phyloP scores from a whole-genome alignment of 1,140 invertebrate genomes.

The Psilanteris sp. region DNA sequence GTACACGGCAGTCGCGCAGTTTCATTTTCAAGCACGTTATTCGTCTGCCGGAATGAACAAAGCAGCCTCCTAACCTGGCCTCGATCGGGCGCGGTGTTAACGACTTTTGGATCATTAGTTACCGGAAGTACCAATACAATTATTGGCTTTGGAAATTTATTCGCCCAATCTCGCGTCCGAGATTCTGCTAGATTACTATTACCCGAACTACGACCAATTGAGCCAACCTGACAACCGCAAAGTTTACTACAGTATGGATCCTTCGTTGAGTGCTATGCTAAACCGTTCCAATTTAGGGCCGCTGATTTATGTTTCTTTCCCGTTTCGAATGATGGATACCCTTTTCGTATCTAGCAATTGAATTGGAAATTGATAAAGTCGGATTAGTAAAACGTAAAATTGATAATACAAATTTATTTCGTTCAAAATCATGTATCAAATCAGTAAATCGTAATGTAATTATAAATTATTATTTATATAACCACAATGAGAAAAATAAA shows the following conservation, averaged over 20 bases:
- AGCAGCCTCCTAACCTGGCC: slow-evolving; percentile 70
- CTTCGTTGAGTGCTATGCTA: slow-evolving; percentile 37
- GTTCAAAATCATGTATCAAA: too few species aligned
- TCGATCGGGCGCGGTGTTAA: slow-evolving; percentile 72
- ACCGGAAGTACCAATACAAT: slow-evolving; percentile 80
- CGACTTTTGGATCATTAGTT: slow-evolving; percentile 81
- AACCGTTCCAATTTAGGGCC: slow-evolving; percentile 30
- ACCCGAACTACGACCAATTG: slow-evolving; percentile 53
- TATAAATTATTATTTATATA: too few species aligned
- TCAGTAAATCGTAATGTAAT: too few species aligned
- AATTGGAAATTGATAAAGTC: too few species aligned
- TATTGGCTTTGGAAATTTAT: slow-evolving; percentile 78
- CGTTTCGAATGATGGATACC: not conserved
- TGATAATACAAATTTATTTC: too few species aligned
- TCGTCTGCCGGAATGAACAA: slow-evolving; percentile 63
- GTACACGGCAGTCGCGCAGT: slow-evolving; percentile 65
- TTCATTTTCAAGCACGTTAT: slow-evolving; percentile 72
- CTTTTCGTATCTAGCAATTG: too few species aligned
- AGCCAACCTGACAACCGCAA: slow-evolving; percentile 17
- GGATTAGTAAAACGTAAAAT: too few species aligned
- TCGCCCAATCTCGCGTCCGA: slow-evolving; percentile 74
- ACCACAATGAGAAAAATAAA: too few species aligned
- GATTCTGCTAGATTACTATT: slow-evolving; percentile 63
- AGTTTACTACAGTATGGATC: slow-evolving; percentile 42
- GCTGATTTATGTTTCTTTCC: slow-evolving; percentile 19